Evolutionary conservation across 2,113 vertebrate species (phyloP).

Genomic region (Petromus typicus): DNA sequence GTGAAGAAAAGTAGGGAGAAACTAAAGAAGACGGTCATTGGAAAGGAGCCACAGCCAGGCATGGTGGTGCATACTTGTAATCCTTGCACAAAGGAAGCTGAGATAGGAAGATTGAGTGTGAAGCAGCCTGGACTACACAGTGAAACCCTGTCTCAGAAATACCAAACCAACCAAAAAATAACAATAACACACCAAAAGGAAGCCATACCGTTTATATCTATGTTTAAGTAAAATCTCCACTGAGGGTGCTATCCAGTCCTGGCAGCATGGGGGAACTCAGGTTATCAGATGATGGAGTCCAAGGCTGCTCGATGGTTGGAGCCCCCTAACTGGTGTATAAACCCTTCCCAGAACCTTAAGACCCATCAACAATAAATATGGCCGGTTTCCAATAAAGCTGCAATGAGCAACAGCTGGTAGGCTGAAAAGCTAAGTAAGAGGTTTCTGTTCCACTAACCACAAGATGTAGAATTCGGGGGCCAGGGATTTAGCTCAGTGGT

Average conservation of each 20-base stretch:
- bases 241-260: neutral
- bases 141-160: neutral
- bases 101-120: neutral
- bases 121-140: neutral
- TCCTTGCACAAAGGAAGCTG: neutral
- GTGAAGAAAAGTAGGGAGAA: neutral
- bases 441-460: neutral
- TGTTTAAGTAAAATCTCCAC: neutral
- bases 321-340: neutral
- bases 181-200: neutral
- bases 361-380: neutral
- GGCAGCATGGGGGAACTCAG: neutral
- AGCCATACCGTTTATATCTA: neutral
- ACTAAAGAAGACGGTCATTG: neutral
- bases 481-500: too few species aligned
- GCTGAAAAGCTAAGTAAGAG: neutral
- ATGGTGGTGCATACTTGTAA: neutral
- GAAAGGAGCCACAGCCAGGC: neutral
- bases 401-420: neutral
- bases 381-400: neutral
- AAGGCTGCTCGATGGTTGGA: neutral
- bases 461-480: neutral
- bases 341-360: neutral
- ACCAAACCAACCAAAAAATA: neutral
- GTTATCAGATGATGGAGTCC: neutral